These are phyloP conservation scores for Loriculus beryllinus DNA, from an alignment of 2,797 vertebrate genomes.

Conservation along the genomic window DNA sequence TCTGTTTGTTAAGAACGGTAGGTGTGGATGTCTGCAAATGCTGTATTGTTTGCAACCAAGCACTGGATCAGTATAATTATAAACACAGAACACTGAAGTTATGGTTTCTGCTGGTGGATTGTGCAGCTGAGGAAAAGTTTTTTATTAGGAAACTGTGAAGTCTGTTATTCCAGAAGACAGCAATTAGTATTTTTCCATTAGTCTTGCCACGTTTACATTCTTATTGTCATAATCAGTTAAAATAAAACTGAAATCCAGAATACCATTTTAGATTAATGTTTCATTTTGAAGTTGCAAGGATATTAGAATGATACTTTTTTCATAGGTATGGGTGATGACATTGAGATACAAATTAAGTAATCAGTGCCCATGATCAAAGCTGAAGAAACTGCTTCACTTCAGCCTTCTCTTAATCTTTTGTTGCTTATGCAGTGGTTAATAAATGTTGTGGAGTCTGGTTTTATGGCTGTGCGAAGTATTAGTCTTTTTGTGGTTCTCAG, in stretches of 20 bases:
- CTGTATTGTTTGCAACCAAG: slow-evolving; percentile 50
- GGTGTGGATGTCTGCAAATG: slow-evolving; percentile 1
- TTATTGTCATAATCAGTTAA: not conserved
- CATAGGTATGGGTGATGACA: not conserved
- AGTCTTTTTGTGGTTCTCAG: not conserved
- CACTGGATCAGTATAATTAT: slow-evolving; percentile 57
- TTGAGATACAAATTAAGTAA: not conserved
- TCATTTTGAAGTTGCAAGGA: not conserved
- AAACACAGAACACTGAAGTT: slow-evolving; percentile 40
- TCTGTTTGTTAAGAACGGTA: not conserved
- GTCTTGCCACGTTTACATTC: not conserved
- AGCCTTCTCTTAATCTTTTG: not conserved
- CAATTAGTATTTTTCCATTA: not conserved
- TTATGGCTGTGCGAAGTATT: not conserved
- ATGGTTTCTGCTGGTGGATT: slow-evolving; percentile 48
- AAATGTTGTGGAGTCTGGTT: not conserved
- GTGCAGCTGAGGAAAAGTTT: slow-evolving; percentile 35
- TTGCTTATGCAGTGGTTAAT: not conserved
- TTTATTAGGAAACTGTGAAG: slow-evolving; percentile 26
- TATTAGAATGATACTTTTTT: not conserved
- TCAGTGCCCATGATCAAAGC: not conserved
- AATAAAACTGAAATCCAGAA: not conserved
- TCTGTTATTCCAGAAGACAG: not conserved
- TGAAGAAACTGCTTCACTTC: not conserved
- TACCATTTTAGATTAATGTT: not conserved